Conservation (phyloP, 2,797 vertebrate genomes). For the Numenius phaeopus region DNA sequence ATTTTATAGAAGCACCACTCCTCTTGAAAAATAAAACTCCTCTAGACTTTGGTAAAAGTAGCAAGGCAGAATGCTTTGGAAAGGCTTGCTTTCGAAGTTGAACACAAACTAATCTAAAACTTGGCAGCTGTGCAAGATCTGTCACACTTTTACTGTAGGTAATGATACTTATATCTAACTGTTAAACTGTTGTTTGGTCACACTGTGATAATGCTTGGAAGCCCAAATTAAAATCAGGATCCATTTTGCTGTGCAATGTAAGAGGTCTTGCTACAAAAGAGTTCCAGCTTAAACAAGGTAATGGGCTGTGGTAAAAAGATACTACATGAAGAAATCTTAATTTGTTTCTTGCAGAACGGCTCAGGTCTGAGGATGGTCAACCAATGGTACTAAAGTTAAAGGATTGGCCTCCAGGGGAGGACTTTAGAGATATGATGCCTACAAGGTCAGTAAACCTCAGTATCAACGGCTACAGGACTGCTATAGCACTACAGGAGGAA, state of each 20-base stretch:
- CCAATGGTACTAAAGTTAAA: slow-evolving; percentile 99
- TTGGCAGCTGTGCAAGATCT: background rate
- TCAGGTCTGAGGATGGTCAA: slow-evolving; percentile 90
- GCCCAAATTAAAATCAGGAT: background rate
- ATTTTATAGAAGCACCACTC: background rate
- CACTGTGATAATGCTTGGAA: background rate
- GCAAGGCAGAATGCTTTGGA: background rate
- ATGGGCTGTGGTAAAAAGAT: background rate
- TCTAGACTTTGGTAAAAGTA: background rate
- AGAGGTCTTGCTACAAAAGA: background rate
- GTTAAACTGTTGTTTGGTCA: background rate
- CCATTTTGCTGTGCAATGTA: background rate
- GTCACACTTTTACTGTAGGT: background rate
- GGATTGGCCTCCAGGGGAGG: slow-evolving; percentile 96
- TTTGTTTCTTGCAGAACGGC: slow-evolving; percentile 85
- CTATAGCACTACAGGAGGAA: background rate
- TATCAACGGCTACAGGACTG: background rate
- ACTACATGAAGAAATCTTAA: background rate
- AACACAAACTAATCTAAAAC: background rate
- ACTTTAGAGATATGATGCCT: slow-evolving; percentile 99
- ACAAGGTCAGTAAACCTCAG: slow-evolving; percentile 83
- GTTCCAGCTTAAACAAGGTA: background rate
- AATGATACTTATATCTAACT: background rate
- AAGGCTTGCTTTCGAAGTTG: background rate
- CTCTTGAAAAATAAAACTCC: background rate